Conservation (phyloP, 1,140 invertebrate genomes). For the Oreohelix idahoensis region DNA sequence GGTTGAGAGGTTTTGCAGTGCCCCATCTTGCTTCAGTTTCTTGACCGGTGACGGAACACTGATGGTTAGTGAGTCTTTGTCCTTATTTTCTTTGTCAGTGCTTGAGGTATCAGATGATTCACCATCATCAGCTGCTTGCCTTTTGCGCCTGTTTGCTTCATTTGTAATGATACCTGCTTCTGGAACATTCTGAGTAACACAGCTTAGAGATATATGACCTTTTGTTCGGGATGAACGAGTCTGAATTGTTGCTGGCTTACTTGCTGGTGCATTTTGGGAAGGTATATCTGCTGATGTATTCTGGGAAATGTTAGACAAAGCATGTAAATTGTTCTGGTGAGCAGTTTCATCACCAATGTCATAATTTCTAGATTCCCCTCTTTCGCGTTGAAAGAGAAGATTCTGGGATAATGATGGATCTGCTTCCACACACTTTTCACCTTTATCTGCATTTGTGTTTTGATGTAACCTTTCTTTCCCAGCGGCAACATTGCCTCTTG, state of each 20-base stretch:
- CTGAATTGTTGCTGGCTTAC: neutral
- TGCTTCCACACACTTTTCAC: neutral
- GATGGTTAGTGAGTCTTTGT: neutral
- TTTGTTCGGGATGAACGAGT: neutral
- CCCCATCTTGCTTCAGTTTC: neutral
- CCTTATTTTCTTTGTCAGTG: conserved; percentile 18
- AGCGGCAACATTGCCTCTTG: neutral
- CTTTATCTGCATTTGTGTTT: neutral
- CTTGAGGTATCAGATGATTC: neutral
- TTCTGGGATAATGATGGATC: neutral
- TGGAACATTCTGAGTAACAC: neutral
- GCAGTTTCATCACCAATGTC: neutral
- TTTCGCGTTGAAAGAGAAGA: neutral
- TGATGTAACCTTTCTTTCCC: neutral
- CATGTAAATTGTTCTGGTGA: neutral
- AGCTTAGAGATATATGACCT: neutral
- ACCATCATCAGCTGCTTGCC: neutral
- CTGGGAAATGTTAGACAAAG: conserved; percentile 1
- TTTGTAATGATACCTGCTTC: neutral
- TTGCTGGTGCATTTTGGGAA: neutral
- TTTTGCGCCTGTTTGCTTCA: conserved; percentile 8
- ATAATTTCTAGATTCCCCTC: neutral
- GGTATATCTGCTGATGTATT: neutral
- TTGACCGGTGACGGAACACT: neutral
- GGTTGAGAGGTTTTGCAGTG: neutral